These are phyloP conservation scores for Coenonympha arcania DNA, from an alignment of 2,888 invertebrate genomes.

Conservation along the genomic window DNA sequence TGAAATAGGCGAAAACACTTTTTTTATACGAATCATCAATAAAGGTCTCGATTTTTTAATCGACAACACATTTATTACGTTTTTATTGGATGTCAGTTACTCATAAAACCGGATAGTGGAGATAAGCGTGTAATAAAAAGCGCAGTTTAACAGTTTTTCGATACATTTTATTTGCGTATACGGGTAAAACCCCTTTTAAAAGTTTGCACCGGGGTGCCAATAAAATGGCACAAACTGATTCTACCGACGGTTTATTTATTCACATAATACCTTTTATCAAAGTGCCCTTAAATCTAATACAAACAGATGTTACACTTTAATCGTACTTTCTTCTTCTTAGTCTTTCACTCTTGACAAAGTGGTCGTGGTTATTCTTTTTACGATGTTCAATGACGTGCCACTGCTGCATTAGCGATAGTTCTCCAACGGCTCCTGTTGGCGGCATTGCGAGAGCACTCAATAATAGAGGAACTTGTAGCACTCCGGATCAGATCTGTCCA, in stretches of 20 bases:
- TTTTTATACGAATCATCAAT: conserved; percentile 1
- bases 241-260: not conserved
- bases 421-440: too few species aligned
- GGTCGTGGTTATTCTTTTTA: too few species aligned
- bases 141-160: conserved; percentile 23
- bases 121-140: conserved; percentile 25
- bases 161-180: conserved; percentile 23
- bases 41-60: conserved; percentile 16
- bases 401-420: too few species aligned
- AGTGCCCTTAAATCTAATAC: not conserved
- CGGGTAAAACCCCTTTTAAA: conserved; percentile 8
- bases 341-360: too few species aligned
- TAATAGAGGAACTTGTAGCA: too few species aligned
- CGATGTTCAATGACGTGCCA: too few species aligned
- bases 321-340: too few species aligned
- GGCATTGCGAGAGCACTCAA: too few species aligned
- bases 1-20: not conserved
- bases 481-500: too few species aligned
- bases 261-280: not conserved
- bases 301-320: too few species aligned
- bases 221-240: conserved; percentile 1
- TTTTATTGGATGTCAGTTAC: conserved; percentile 22
- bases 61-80: conserved; percentile 20
- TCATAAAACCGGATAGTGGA: conserved; percentile 24
- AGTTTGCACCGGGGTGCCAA: conserved; percentile 4